Evolutionary conservation across 2,888 invertebrate species (phyloP), one percentile per base, ranked within the genome.

Genomic region (Ornithoptera alexandrae): DNA sequence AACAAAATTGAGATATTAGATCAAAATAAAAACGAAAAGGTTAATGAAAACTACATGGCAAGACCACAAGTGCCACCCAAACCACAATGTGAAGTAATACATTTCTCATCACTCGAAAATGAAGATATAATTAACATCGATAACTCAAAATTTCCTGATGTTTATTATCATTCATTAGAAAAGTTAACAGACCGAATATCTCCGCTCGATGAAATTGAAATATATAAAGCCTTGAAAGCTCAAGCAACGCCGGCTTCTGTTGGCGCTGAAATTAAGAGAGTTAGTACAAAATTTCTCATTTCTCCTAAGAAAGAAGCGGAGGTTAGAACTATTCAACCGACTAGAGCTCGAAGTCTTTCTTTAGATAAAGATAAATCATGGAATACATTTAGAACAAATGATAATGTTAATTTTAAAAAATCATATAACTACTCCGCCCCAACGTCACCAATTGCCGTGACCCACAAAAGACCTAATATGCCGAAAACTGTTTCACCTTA

Each of bases 271-370:
- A 92, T 92, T 73, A 92, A 92, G 78, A 86, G 83, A 81, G 90
- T 91, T 3, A 90, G 90, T 72, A 92, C 92, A 20, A 89, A 83
- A 75, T 90, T 91, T 76, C 75, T 90, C 7, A 90, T 92, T 74
- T 92, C 92, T 4, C 92, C 92, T 7, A 92, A 91, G 78, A 92
- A 91, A 78, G 91, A 92, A 84, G 89, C 92, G 0, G 89, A 88
- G 74, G 92, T 92, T 10, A 79, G 91, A 63, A 90, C 86, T 30
- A 87, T 90, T 63, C 88, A 92, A 76, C 91, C 92, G 1, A 90
- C 81, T 1, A 79, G 90, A 78, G 92, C 92, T 20, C 81, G 90
- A 72, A 91, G 90, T 74, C 82, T 92, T 65, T 90, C 91, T 0
- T 84, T 89, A 71, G 85, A 88, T 69, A 85, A 83, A 72, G 78